Evolutionary conservation across 1,140 invertebrate genomes (phyloP), one percentile per base, ranked within the genome.

Genomic region (Drosophila rufa): DNA sequence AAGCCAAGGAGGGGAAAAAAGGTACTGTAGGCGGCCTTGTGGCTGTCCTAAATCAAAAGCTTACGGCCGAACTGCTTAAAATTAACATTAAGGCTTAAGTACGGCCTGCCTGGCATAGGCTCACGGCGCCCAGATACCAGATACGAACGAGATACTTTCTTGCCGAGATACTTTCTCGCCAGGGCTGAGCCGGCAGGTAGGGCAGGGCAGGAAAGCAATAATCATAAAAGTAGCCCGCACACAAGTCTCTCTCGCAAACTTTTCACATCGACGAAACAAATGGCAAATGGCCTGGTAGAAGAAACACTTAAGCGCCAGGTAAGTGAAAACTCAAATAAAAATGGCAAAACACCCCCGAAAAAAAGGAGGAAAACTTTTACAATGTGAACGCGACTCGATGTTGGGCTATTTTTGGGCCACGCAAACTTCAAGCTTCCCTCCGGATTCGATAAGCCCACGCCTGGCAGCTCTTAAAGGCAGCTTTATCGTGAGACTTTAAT

Each of bases 241-340:
- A 69, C 76, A 64, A 60, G 64, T 30, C 53, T 59, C 53, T 59
- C 75, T 45, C 56, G 42, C 57, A 84, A 83, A 83, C 38, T 83
- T 83, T 83, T 83, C 80, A 69, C 80, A 83, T 70, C 36, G 80
- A 64, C 69, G 82, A 84, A 84, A 77, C 66, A 83, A 83, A 83
- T 83, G 80, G 80, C 81, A 84, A 83, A 83, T 77, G 80, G 81
- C 47, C 51, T 50, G 74, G 81, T 51, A 79, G 81, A 70, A 70
- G 80, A 79, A 84, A 84, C 81, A 84, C 81, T 84, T 84, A 84
- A 84, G 81, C 61, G 66, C 66, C 69, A 83, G 81, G 81, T 84
- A 84, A 84, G 81, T 84, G 81, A 84, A 84, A 84, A 84, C 81
- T 84, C 82, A 84, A 84, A 84, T 84, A 84, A 84, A 84, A 84